These are phyloP conservation scores for Scelioninae gen. 1 DNA, from an alignment of 2,888 invertebrate genomes.

Conservation along the genomic window DNA sequence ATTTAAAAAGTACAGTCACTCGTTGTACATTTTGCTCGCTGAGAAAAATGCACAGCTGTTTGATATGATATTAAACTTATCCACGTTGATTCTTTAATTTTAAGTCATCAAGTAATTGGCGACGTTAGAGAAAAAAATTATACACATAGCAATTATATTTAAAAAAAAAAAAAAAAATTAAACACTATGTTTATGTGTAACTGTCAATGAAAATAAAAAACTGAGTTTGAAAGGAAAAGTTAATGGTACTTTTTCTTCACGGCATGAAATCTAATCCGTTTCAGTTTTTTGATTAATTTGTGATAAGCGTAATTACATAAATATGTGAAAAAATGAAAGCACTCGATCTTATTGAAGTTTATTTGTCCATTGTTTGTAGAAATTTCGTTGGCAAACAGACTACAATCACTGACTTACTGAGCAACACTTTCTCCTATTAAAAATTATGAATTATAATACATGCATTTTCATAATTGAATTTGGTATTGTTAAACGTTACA, in stretches of 20 bases:
- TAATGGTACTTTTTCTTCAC: slow-evolving; percentile 15
- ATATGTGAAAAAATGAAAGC: slow-evolving; percentile 47
- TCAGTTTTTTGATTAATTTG: slow-evolving; percentile 42
- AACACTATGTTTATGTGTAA: background rate
- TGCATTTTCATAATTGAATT: slow-evolving; percentile 42
- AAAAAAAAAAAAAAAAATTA: background rate
- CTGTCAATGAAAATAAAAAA: background rate
- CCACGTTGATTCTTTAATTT: no score
- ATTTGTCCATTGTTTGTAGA: slow-evolving; percentile 34
- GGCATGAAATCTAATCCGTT: slow-evolving; percentile 1
- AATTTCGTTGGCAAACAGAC: slow-evolving; percentile 40
- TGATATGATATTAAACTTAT: background rate
- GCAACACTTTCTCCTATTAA: slow-evolving; percentile 48
- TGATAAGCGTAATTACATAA: slow-evolving; percentile 48
- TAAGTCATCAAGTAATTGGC: background rate
- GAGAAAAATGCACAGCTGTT: slow-evolving; percentile 1
- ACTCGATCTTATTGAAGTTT: slow-evolving; percentile 15
- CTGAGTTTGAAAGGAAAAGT: slow-evolving; percentile 16
- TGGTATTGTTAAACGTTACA: slow-evolving; percentile 33
- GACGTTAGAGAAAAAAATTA: slow-evolving; percentile 5
- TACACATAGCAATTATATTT: slow-evolving; percentile 1
- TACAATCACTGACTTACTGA: slow-evolving; percentile 20
- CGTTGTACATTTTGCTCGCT: slow-evolving; percentile 17
- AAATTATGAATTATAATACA: slow-evolving; percentile 44
- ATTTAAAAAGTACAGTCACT: slow-evolving; percentile 30